Evolutionary conservation across 1,140 invertebrate species (phyloP).

Genomic region (Cydia splendana): DNA sequence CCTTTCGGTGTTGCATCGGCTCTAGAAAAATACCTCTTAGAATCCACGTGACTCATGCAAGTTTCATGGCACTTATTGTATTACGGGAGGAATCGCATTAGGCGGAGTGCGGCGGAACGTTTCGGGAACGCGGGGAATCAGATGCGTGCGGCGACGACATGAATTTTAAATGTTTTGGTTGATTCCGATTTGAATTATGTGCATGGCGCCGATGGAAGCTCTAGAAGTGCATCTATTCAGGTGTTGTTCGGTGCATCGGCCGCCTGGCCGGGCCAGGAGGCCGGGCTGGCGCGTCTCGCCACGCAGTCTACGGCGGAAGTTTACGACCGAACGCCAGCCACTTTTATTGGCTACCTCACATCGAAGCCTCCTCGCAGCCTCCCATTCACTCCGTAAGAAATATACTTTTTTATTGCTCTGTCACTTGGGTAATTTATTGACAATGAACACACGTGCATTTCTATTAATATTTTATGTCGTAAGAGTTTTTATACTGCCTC

Average conservation of each 20-base stretch:
- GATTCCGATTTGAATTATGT: constrained; percentile 50
- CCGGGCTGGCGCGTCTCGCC: constrained; percentile 60
- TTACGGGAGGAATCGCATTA: constrained; percentile 60
- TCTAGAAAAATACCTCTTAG: constrained; percentile 56
- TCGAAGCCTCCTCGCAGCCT: constrained; percentile 74
- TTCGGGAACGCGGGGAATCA: constrained; percentile 52
- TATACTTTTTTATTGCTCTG: constrained; percentile 77
- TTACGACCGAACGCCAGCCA: constrained; percentile 73
- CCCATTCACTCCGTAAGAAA: constrained; percentile 77
- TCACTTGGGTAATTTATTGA: constrained; percentile 78
- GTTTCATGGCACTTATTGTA: constrained; percentile 52
- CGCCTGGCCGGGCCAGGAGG: background rate
- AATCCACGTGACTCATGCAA: constrained; percentile 43
- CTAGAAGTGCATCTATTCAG: constrained; percentile 13
- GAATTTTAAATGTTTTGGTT: constrained; percentile 52
- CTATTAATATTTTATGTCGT: constrained; percentile 79
- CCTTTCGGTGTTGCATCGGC: constrained; percentile 67
- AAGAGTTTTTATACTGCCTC: constrained; percentile 66
- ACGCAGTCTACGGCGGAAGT: constrained; percentile 75
- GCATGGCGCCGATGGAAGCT: constrained; percentile 34
- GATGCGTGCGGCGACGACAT: constrained; percentile 45
- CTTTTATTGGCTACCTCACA: constrained; percentile 78
- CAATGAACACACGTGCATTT: constrained; percentile 78
- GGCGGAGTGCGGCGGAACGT: constrained; percentile 36
- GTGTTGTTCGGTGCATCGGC: constrained; percentile 6